Conservation (phyloP, 2,797 vertebrate species). For the Xenops minutus region DNA sequence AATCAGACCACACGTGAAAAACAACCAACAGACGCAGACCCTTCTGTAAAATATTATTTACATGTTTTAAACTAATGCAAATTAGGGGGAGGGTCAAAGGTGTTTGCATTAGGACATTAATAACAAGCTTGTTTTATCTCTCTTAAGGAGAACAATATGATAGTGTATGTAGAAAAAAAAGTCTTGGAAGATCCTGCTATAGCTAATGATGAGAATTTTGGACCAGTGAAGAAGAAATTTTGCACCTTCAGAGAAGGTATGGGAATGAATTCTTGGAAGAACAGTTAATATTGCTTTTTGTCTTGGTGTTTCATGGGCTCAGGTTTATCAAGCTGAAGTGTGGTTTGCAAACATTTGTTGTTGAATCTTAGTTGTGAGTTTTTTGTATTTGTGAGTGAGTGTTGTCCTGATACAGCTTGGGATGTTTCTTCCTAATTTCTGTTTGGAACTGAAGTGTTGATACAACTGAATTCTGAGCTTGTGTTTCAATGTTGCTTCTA, state of each 20-base stretch:
- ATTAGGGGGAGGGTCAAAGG: not conserved
- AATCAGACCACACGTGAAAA: not conserved
- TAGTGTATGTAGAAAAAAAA: slow-evolving; percentile 96
- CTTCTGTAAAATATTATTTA: not conserved
- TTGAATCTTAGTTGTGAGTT: not conserved
- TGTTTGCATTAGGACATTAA: not conserved
- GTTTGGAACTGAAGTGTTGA: not conserved
- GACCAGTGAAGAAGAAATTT: slow-evolving; percentile 88
- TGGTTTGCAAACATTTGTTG: not conserved
- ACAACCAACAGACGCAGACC: not conserved
- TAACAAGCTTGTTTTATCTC: not conserved
- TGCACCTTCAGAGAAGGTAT: slow-evolving; percentile 97
- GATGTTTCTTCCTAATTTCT: not conserved
- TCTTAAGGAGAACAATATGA: slow-evolving; percentile 87
- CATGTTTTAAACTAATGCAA: not conserved
- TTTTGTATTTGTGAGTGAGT: not conserved
- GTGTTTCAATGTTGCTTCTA: slow-evolving; percentile 39
- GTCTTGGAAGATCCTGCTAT: slow-evolving; percentile 94
- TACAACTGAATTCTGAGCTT: not conserved
- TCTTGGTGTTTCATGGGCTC: not conserved
- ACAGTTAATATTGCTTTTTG: not conserved
- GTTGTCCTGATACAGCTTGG: not conserved
- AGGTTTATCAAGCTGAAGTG: not conserved
- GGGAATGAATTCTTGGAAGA: not conserved
- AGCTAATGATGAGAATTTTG: slow-evolving; percentile 87